phyloP scores from a whole-genome alignment of 1,140 invertebrate species.

The Homalodisca vitripennis region DNA sequence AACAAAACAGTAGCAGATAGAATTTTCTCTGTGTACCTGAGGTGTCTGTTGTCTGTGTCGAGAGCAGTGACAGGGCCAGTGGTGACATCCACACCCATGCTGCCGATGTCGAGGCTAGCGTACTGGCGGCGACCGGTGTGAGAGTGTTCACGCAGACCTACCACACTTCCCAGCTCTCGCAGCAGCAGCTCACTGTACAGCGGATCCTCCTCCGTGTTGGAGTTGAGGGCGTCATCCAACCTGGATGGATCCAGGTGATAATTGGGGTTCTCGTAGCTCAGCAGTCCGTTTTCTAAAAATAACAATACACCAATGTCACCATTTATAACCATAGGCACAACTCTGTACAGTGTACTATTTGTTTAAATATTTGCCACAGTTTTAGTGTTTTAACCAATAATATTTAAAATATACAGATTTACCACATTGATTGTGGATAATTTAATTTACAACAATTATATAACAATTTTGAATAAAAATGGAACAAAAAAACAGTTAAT shows the following conservation, averaged over 20 bases:
- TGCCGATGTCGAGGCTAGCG: constrained; percentile 62
- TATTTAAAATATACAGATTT: no score
- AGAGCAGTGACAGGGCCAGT: constrained; percentile 57
- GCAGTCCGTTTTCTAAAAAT: constrained; percentile 78
- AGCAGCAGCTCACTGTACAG: constrained; percentile 49
- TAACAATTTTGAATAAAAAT: no score
- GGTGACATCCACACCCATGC: constrained; percentile 70
- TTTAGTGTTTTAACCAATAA: no score
- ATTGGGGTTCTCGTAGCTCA: constrained; percentile 86
- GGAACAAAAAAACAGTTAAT: no score
- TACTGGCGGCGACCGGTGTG: constrained; percentile 57
- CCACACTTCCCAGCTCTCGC: constrained; percentile 60
- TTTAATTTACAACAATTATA: no score
- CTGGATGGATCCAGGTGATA: constrained; percentile 76
- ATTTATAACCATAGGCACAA: no score
- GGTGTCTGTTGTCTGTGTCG: constrained; percentile 51
- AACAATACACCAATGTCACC: background rate
- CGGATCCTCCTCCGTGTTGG: constrained; percentile 58
- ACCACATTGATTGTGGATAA: no score
- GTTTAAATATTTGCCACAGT: no score
- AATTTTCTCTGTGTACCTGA: constrained; percentile 32
- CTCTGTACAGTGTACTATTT: no score
- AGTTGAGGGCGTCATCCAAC: constrained; percentile 75
- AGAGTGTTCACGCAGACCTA: constrained; percentile 44
- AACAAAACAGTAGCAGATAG: background rate